Evolutionary conservation across 1,140 invertebrate genomes (phyloP).

Genomic region (Apis cerana): DNA sequence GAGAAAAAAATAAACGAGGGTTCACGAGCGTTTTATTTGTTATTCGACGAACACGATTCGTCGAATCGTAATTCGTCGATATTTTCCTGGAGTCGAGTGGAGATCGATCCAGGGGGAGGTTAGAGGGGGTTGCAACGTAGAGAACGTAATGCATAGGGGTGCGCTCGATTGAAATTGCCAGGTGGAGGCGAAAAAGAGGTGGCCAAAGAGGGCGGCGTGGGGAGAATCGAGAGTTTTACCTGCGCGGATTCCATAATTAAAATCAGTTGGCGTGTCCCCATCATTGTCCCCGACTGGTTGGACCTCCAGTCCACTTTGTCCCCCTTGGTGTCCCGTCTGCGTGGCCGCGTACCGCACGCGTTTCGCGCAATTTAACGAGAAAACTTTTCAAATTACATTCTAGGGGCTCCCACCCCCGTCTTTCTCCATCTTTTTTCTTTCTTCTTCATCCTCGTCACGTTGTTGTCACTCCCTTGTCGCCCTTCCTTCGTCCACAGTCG

Average conservation of each 20-base stretch:
- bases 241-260: slow-evolving; percentile 71
- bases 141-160: slow-evolving; percentile 17
- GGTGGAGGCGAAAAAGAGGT: slow-evolving; percentile 8
- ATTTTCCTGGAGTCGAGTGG: slow-evolving; percentile 61
- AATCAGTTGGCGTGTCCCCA: slow-evolving; percentile 62
- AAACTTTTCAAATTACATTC: slow-evolving; percentile 78
- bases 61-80: slow-evolving; percentile 57
- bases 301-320: slow-evolving; percentile 6
- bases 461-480: no score
- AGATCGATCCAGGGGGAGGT: slow-evolving; percentile 55
- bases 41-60: neutral
- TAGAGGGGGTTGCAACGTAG: neutral
- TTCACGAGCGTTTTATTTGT: slow-evolving; percentile 21
- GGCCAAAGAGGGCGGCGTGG: slow-evolving; percentile 20
- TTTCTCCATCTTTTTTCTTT: neutral
- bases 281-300: slow-evolving; percentile 54
- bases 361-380: slow-evolving; percentile 76
- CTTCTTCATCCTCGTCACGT: neutral
- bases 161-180: slow-evolving; percentile 46
- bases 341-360: slow-evolving; percentile 44
- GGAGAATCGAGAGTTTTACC: slow-evolving; percentile 62
- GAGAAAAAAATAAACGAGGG: neutral
- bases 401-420: neutral
- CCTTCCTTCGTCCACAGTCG: no score
- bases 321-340: slow-evolving; percentile 34